These are phyloP conservation scores for Drosophila repletoides DNA, from an alignment of 1,140 invertebrate genomes.

Conservation along the genomic window DNA sequence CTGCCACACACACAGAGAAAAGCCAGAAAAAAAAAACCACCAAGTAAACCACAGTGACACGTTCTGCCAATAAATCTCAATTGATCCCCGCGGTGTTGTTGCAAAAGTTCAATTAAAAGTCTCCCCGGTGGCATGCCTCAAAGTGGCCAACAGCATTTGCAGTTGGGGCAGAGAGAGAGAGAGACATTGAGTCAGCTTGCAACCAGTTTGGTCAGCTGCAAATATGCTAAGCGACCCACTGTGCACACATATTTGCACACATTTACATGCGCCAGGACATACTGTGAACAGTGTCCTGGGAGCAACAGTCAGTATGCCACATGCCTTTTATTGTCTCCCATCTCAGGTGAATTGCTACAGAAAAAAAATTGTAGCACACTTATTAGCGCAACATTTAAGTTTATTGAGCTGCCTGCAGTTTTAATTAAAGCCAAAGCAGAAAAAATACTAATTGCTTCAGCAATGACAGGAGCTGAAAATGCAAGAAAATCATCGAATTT, in stretches of 20 bases:
- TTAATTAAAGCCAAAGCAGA: conserved; percentile 26
- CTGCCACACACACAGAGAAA: neutral
- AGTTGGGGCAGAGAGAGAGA: no score
- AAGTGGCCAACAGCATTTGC: conserved; percentile 18
- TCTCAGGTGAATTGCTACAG: conserved; percentile 1
- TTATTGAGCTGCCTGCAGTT: conserved; percentile 16
- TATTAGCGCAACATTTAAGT: conserved; percentile 39
- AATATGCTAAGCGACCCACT: conserved; percentile 41
- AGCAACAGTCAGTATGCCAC: conserved; percentile 17
- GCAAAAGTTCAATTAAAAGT: conserved; percentile 70
- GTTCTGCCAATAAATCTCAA: conserved; percentile 72
- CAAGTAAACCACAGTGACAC: conserved; percentile 50
- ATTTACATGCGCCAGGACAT: no score
- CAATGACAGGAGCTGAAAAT: conserved; percentile 23
- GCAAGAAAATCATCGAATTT: neutral
- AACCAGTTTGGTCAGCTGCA: conserved; percentile 10
- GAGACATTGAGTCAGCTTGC: conserved; percentile 2
- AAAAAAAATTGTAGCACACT: conserved; percentile 35
- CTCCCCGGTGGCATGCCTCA: conserved; percentile 26
- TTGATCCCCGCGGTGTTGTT: conserved; percentile 68
- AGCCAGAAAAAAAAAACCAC: conserved; percentile 8
- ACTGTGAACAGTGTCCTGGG: conserved; percentile 21
- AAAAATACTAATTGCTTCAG: neutral
- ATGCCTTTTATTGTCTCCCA: conserved; percentile 14
- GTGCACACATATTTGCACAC: conserved; percentile 42